Evolutionary conservation across 2,888 invertebrate genomes (phyloP).

Genomic region (Acleris laterana): DNA sequence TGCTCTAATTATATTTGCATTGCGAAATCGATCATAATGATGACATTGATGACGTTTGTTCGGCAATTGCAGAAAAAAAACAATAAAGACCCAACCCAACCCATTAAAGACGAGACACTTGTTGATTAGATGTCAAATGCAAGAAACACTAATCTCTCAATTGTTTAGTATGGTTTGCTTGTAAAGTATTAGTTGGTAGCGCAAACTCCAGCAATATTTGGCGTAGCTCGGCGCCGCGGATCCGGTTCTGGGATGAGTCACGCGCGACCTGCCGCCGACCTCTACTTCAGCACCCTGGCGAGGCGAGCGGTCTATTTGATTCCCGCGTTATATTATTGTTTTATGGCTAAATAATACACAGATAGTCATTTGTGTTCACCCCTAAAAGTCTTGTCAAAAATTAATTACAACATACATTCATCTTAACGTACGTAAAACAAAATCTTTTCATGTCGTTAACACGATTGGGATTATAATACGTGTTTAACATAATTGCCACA

Average conservation of each 20-base stretch:
- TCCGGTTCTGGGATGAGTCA: constrained; percentile 77
- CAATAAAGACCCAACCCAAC: too few relatives aligned
- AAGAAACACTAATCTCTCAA: too few relatives aligned
- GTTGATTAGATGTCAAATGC: too few relatives aligned
- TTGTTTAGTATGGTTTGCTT: not conserved
- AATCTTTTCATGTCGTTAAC: not conserved
- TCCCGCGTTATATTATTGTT: constrained; percentile 38
- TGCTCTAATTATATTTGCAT: too few relatives aligned
- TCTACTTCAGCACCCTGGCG: constrained; percentile 44
- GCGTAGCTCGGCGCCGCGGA: constrained; percentile 45
- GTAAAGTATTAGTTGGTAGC: constrained; percentile 9
- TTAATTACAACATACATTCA: not conserved
- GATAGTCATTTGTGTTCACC: not conserved
- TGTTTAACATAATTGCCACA: constrained; percentile 24
- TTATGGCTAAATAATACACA: not conserved
- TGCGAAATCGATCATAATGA: too few relatives aligned
- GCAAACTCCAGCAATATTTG: constrained; percentile 42
- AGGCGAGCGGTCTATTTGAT: constrained; percentile 51
- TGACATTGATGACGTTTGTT: too few relatives aligned
- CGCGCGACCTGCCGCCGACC: constrained; percentile 70
- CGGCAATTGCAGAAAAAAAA: too few relatives aligned
- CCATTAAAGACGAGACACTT: too few relatives aligned
- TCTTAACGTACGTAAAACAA: not conserved
- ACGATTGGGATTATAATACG: constrained; percentile 6
- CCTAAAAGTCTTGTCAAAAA: not conserved